These are phyloP conservation scores for Drosophila diplacantha DNA, from an alignment of 2,888 invertebrate species.

Conservation along the genomic window DNA sequence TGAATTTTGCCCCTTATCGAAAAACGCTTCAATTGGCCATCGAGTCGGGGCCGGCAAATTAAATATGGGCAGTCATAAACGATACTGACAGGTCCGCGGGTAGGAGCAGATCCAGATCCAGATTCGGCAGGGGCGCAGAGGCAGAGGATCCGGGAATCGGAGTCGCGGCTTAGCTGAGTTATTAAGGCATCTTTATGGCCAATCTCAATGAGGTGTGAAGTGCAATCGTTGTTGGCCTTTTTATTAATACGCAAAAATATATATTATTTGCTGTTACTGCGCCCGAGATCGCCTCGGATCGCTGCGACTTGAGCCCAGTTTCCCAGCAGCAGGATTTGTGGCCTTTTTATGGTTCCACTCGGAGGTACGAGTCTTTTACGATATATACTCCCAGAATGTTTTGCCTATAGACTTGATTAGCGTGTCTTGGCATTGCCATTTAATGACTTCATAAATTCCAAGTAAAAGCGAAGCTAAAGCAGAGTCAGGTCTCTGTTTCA, in stretches of 20 bases:
- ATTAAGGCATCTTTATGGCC: constrained; percentile 76
- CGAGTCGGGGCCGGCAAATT: constrained; percentile 64
- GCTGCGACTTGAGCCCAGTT: background rate
- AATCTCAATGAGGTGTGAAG: constrained; percentile 77
- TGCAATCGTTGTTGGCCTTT: constrained; percentile 70
- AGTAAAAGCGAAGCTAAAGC: constrained; percentile 1
- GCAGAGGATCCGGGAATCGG: constrained; percentile 27
- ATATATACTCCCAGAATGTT: constrained; percentile 19
- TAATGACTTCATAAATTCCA: constrained; percentile 27
- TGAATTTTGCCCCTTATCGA: constrained; percentile 71
- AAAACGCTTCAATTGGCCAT: constrained; percentile 70
- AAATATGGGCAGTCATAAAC: constrained; percentile 72
- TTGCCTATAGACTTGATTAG: constrained; percentile 24
- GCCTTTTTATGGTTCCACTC: constrained; percentile 25
- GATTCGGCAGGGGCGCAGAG: constrained; percentile 10
- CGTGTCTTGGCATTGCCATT: constrained; percentile 17
- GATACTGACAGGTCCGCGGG: constrained; percentile 60
- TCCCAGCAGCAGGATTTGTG: constrained; percentile 22
- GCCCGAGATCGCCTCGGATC: constrained; percentile 33
- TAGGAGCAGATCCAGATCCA: constrained; percentile 18
- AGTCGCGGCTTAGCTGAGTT: constrained; percentile 72
- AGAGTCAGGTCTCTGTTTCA: background rate
- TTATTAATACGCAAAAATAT: constrained; percentile 73
- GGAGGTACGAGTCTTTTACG: constrained; percentile 12
- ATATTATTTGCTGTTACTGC: constrained; percentile 46